Percentiles rank a stretch among this genome's conserved stretches.
These are phyloP conservation scores for Mechanitis mazaeus DNA, from an alignment of 2,888 invertebrate genomes.

Conservation along the genomic window DNA sequence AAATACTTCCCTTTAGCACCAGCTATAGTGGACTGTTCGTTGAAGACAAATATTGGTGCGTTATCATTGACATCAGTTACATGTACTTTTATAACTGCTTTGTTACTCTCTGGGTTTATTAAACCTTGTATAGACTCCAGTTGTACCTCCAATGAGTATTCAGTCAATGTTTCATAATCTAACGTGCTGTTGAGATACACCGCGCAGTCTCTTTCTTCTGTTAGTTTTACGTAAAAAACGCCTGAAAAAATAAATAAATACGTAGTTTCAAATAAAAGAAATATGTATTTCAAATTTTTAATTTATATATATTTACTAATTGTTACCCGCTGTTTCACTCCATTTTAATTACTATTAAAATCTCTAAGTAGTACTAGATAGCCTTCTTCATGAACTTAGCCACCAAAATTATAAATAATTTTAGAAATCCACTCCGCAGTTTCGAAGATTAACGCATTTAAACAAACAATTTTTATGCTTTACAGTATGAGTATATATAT, in stretches of 20 bases:
- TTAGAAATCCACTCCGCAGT: too few species aligned
- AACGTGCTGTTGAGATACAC: constrained; percentile 82
- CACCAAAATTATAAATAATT: too few species aligned
- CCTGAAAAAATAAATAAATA: constrained; percentile 52
- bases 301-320: too few species aligned
- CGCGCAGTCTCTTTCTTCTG: constrained; percentile 89
- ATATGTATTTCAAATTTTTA: too few species aligned
- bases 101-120: constrained; percentile 85
- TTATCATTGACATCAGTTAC: constrained; percentile 94
- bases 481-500: too few species aligned
- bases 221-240: constrained; percentile 83
- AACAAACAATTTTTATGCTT: too few species aligned
- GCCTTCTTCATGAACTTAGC: too few species aligned
- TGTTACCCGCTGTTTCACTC: too few species aligned
- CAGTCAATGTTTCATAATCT: constrained; percentile 86
- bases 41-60: constrained; percentile 86
- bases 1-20: constrained; percentile 84
- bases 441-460: too few species aligned
- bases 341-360: too few species aligned
- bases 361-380: too few species aligned
- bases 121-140: constrained; percentile 88
- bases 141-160: constrained; percentile 85
- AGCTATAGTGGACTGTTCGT: constrained; percentile 72
- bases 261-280: too few species aligned
- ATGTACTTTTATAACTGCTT: constrained; percentile 86